Evolutionary conservation across 1,140 invertebrate genomes (phyloP), one percentile per base, ranked within the genome.

Genomic region (Lepeophtheirus salmonis): DNA sequence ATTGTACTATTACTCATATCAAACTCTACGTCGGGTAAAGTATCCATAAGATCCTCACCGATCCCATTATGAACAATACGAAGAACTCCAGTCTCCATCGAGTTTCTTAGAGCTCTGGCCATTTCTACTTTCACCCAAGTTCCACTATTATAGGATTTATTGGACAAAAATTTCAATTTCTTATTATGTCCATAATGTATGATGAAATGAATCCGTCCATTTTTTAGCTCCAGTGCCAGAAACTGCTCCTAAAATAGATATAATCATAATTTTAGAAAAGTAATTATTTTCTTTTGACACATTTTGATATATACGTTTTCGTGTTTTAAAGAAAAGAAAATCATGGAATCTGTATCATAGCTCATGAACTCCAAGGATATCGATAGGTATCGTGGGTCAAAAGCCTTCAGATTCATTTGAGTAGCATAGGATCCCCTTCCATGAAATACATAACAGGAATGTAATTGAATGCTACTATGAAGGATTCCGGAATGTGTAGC

Each of bases 311-410:
- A 16, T 54, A 54, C 52, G 64, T 79, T 80, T 14, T 74, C 73
- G 60, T 76, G 75, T 70, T 87, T 86, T 13, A 82, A 77, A 21
- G 86, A 82, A 41, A 91, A 72, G 68, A 94, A 89, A 0, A 95
- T 74, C 3, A 91, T 69, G 1, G 87, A 84, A 72, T 92, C 81
- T 68, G 89, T 83, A 71, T 92, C 89, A 64, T 83, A 83, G 0
- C 86, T 90, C 62, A 80, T 78, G 69, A 95, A 89, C 63, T 78
- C 81, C 50, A 95, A 76, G 14, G 80, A 79, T 1, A 94, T 50
- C n/a, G 30, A 3, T 12, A 41, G 18, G 49, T 60, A 60, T 50
- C 50, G 16, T 1, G 57, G 61, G 26, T 50, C 53, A 26, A 23
- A 61, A 57, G 18, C 50, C 13, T 48, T 16, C n/a, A 57, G 55